phyloP scores from a whole-genome alignment of 1,140 invertebrate genomes.

The Drosophila orena region DNA sequence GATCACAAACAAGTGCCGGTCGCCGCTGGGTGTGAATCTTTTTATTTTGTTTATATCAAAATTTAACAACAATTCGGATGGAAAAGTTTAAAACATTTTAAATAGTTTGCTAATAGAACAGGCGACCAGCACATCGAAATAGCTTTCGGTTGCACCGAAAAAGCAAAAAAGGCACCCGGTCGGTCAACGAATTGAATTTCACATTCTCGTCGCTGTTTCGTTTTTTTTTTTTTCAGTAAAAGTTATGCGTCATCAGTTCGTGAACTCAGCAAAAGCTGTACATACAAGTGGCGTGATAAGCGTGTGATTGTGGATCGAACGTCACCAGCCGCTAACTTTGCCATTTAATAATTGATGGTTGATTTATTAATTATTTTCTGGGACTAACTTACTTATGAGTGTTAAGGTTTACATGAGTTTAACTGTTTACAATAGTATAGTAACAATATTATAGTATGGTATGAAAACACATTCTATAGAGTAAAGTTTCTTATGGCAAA shows the following conservation, averaged over 20 bases:
- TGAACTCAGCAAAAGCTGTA: not conserved
- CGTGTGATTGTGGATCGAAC: not conserved
- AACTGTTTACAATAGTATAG: too few species aligned
- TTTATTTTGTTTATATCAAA: constrained; percentile 73
- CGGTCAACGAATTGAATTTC: constrained; percentile 34
- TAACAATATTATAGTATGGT: too few species aligned
- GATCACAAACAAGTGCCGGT: constrained; percentile 1
- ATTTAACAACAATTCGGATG: constrained; percentile 58
- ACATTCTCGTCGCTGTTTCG: constrained; percentile 1
- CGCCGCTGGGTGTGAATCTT: constrained; percentile 43
- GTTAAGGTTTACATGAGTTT: too few species aligned
- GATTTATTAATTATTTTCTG: too few species aligned
- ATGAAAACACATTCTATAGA: too few species aligned
- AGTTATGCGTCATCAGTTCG: constrained; percentile 6
- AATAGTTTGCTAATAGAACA: constrained; percentile 83
- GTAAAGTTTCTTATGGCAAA: too few species aligned
- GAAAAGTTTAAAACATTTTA: constrained; percentile 84
- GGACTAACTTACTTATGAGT: too few species aligned
- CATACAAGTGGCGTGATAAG: not conserved
- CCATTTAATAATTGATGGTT: too few species aligned
- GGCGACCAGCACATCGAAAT: constrained; percentile 51
- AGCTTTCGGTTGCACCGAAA: constrained; percentile 20
- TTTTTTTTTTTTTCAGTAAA: constrained; percentile 48
- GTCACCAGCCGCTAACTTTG: not conserved
- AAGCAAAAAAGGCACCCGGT: constrained; percentile 6